phyloP scores from a whole-genome alignment of 2,113 vertebrate species.

The Nibea coibor region DNA sequence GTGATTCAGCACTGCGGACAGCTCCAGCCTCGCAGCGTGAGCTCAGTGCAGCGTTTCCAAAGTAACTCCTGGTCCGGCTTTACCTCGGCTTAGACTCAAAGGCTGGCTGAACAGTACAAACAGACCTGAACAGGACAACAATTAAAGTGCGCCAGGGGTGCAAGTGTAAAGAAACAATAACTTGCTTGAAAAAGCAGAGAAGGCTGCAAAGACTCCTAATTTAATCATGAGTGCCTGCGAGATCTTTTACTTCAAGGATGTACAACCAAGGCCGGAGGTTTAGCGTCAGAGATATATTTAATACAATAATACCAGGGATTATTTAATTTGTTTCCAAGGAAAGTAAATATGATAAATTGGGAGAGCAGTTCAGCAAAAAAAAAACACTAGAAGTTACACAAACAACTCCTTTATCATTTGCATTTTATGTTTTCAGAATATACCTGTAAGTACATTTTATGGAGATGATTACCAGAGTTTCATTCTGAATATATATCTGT shows the following conservation, averaged over 20 bases:
- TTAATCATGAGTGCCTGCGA: not conserved
- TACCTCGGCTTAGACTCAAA: not conserved
- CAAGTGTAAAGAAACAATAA: not conserved
- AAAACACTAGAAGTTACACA: not conserved
- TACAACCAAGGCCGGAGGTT: conserved; percentile 1
- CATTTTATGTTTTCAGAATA: not conserved
- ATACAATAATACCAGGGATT: not conserved
- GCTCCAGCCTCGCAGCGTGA: conserved; percentile 15
- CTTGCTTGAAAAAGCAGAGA: not conserved
- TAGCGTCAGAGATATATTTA: not conserved
- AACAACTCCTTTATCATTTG: too few relatives aligned
- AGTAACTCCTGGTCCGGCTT: conserved; percentile 2
- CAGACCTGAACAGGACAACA: not conserved
- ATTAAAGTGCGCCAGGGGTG: too few relatives aligned
- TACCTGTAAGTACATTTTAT: not conserved
- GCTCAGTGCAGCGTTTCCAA: not conserved
- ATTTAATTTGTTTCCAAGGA: not conserved
- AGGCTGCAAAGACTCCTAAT: not conserved
- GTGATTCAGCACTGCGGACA: conserved; percentile 65
- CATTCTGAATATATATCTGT: not conserved
- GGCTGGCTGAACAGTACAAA: not conserved
- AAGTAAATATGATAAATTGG: not conserved
- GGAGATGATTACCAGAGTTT: not conserved
- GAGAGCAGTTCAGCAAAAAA: not conserved
- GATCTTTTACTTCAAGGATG: not conserved